phyloP scores from a whole-genome alignment of 2,113 vertebrate genomes.

The Amia ocellicauda region DNA sequence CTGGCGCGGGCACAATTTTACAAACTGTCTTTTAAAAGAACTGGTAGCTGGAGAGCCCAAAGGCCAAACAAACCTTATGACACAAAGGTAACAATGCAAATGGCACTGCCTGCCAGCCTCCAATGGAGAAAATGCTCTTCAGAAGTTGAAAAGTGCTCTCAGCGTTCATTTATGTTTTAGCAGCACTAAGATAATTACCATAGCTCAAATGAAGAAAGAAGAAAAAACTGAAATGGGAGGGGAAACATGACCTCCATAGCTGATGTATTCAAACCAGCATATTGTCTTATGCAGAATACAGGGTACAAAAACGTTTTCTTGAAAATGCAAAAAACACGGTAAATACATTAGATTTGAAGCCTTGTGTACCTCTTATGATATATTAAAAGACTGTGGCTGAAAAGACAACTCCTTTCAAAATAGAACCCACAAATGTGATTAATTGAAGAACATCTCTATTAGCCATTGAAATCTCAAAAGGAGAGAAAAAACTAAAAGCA shows the following conservation, averaged over 20 bases:
- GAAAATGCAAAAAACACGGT: no score
- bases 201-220: constrained; percentile 7
- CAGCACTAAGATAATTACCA: constrained; percentile 46
- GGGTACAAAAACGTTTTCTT: constrained; percentile 7
- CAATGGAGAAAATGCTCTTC: constrained; percentile 25
- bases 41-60: constrained; percentile 7
- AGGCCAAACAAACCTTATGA: not conserved
- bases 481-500: no score
- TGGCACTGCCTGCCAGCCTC: constrained; percentile 12
- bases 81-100: not conserved
- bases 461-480: no score
- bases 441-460: no score
- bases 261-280: constrained; percentile 3
- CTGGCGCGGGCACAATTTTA: constrained; percentile 22
- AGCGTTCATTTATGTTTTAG: constrained; percentile 52
- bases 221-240: not conserved
- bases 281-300: not conserved
- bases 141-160: constrained; percentile 34
- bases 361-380: not conserved
- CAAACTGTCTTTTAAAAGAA: constrained; percentile 26
- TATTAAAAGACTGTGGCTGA: no score
- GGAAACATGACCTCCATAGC: constrained; percentile 13
- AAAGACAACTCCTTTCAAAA: no score
- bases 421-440: no score
- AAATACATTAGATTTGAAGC: not conserved